phyloP scores from a whole-genome alignment of 2,888 invertebrate species.

The Apodemia hepburni region DNA sequence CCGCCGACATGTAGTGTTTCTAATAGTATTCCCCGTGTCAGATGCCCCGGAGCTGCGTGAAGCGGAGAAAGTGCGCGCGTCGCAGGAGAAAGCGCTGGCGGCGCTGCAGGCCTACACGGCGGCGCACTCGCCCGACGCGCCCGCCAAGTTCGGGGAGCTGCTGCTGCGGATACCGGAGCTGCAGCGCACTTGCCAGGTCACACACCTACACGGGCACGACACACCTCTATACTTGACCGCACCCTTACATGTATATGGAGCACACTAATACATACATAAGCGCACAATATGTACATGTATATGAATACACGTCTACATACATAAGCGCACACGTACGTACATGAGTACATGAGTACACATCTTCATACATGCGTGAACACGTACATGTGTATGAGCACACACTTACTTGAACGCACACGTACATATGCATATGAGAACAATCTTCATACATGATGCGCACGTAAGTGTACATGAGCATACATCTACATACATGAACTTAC shows the following conservation, averaged over 20 bases:
- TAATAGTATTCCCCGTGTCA: constrained; percentile 39
- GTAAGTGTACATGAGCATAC: too few relatives aligned
- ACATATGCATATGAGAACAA: too few relatives aligned
- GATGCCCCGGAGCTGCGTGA: constrained; percentile 96
- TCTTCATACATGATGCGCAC: too few relatives aligned
- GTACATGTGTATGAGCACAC: too few relatives aligned
- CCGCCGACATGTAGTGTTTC: too few relatives aligned
- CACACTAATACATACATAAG: too few relatives aligned
- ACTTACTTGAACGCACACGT: constrained; percentile 87
- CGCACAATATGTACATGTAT: too few relatives aligned
- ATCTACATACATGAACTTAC: too few relatives aligned
- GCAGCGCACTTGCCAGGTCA: constrained; percentile 95
- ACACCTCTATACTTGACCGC: constrained; percentile 66
- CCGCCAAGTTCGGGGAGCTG: constrained; percentile 97
- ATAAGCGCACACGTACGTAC: background rate
- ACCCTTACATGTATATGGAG: too few relatives aligned
- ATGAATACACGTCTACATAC: too few relatives aligned
- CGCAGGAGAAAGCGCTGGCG: constrained; percentile 96
- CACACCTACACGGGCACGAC: background rate
- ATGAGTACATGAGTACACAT: too few relatives aligned
- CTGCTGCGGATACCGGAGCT: constrained; percentile 95
- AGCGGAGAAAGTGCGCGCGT: constrained; percentile 95
- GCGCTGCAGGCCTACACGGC: constrained; percentile 95
- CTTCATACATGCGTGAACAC: too few relatives aligned
- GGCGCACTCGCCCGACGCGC: constrained; percentile 94